Evolutionary conservation across 2,113 vertebrate genomes (phyloP).

Genomic region (Clarias macrocephalus): DNA sequence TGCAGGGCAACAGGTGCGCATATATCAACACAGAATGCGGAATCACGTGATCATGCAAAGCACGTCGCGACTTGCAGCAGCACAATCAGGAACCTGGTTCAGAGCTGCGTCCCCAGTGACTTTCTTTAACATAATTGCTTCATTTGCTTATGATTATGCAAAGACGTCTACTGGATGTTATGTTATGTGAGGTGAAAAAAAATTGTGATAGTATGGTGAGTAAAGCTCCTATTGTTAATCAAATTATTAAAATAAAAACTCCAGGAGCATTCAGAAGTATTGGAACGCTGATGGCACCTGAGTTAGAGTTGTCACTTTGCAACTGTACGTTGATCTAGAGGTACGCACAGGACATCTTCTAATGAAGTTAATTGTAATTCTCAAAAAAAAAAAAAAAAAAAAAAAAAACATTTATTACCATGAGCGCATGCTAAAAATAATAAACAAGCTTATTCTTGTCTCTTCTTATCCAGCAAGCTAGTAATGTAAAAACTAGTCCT

Average conservation of each 20-base stretch:
- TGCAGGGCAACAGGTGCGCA: background rate
- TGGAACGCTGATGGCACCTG: background rate
- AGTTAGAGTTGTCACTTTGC: background rate
- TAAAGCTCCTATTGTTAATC: background rate
- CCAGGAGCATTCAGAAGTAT: background rate
- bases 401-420: background rate
- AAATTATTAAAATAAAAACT: background rate
- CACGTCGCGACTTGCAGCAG: background rate
- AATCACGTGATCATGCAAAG: slow-evolving; percentile 3
- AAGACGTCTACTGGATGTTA: background rate
- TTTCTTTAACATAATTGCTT: background rate
- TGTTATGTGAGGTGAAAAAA: background rate
- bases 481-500: background rate
- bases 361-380: background rate
- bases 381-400: no score
- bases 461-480: background rate
- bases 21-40: background rate
- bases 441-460: background rate
- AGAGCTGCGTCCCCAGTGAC: background rate
- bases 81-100: background rate
- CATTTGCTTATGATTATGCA: background rate
- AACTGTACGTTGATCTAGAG: background rate
- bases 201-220: background rate
- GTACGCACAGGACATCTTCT: background rate
- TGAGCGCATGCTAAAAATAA: background rate